Conservation (phyloP, 2,888 invertebrate species). For the Agriopis marginaria region DNA sequence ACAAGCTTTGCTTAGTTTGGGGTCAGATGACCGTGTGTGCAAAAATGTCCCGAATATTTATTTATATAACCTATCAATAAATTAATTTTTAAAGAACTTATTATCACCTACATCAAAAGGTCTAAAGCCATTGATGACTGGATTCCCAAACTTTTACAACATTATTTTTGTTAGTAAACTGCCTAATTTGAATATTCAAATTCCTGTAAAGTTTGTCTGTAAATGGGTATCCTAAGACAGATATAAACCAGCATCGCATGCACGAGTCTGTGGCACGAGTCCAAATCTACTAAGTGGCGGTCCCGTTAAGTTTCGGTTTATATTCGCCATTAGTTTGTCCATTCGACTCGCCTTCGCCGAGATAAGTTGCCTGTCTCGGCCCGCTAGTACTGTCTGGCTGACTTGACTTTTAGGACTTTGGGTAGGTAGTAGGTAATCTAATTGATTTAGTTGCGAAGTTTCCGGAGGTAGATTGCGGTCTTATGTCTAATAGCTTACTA, state of each 20-base stretch:
- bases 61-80: too few relatives aligned
- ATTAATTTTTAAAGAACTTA: too few relatives aligned
- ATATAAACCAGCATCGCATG: slow-evolving; percentile 41
- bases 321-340: slow-evolving; percentile 49
- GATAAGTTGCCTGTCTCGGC: slow-evolving; percentile 47
- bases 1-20: too few relatives aligned
- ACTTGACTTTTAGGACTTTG: slow-evolving; percentile 41
- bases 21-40: too few relatives aligned
- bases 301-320: slow-evolving; percentile 48
- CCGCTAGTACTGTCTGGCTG: slow-evolving; percentile 37
- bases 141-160: background rate
- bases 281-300: slow-evolving; percentile 49
- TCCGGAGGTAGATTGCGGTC: slow-evolving; percentile 24
- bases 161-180: slow-evolving; percentile 5
- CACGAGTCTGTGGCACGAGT: slow-evolving; percentile 42
- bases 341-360: slow-evolving; percentile 44
- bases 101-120: background rate
- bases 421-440: slow-evolving; percentile 30
- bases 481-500: slow-evolving; percentile 19
- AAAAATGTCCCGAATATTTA: too few relatives aligned
- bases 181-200: slow-evolving; percentile 22
- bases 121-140: background rate
- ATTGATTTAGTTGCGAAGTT: slow-evolving; percentile 37
- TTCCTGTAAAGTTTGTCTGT: slow-evolving; percentile 15
- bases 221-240: slow-evolving; percentile 25